Conservation (phyloP, 2,888 invertebrate genomes). For the Phlogophora meticulosa region DNA sequence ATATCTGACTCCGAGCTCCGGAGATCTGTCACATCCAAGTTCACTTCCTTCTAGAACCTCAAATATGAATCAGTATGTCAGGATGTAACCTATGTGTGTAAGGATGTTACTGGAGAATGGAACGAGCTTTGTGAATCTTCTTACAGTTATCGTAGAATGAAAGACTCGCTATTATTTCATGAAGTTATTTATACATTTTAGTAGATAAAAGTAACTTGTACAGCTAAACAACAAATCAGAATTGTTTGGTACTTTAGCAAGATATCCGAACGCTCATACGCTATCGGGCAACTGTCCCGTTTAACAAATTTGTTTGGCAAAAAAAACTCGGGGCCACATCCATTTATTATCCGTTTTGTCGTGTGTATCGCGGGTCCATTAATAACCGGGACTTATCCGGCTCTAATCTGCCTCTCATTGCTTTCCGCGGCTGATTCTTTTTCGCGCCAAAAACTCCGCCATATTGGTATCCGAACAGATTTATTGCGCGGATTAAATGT, state of each 20-base stretch:
- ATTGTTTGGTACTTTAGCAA: slow-evolving; percentile 39
- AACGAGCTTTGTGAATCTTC: too few relatives aligned
- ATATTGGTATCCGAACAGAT: slow-evolving; percentile 84
- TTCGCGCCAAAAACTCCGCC: slow-evolving; percentile 86
- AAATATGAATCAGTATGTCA: too few relatives aligned
- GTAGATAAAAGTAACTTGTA: slow-evolving; percentile 12
- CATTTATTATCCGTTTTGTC: slow-evolving; percentile 87
- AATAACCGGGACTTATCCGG: slow-evolving; percentile 88
- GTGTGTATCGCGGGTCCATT: slow-evolving; percentile 89
- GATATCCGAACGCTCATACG: slow-evolving; percentile 58
- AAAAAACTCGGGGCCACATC: slow-evolving; percentile 73
- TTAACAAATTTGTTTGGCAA: slow-evolving; percentile 68
- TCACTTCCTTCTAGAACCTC: too few relatives aligned
- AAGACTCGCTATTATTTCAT: not conserved
- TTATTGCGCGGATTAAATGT: slow-evolving; percentile 86
- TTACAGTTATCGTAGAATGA: not conserved
- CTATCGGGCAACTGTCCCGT: slow-evolving; percentile 65
- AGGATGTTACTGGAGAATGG: too few relatives aligned
- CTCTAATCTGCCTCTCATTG: slow-evolving; percentile 90
- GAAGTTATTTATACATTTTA: not conserved
- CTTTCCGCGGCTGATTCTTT: slow-evolving; percentile 89
- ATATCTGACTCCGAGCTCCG: too few relatives aligned
- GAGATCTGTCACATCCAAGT: too few relatives aligned
- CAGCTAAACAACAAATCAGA: slow-evolving; percentile 35
- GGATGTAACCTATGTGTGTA: too few relatives aligned